Evolutionary conservation across 2,113 vertebrate genomes (phyloP), one percentile per base, ranked within the genome.

Genomic region (Leptocoma aspasia): DNA sequence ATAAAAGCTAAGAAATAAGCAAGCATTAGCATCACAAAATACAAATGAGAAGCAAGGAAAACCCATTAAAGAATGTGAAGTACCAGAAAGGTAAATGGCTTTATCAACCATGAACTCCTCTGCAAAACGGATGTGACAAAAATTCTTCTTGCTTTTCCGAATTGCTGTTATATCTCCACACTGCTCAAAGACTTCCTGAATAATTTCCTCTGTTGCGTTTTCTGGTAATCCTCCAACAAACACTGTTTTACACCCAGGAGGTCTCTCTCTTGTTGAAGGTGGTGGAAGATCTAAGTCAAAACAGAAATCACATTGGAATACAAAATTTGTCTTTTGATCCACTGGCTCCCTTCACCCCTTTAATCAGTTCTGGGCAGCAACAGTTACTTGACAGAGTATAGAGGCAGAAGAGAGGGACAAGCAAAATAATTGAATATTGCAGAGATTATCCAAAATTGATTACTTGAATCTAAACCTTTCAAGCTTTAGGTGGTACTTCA

Each of bases 81-180:
- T 98, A 99, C 99, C 99, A 95, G 99, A 99, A 93, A 99, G 98
- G 96, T 99, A 99, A 97, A 99, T 98, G 95, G 99, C 98, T 97
- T 99, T 99, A 97, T 99, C 99, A 96, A 99, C 98, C 98, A 99
- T 99, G 98, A 98, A 99, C 95, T 99, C 98, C 93, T 99, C 98
- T 47, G 98, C 97, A 96, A 98, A 99, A 94, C 99, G 99, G 94
- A 99, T 99, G 97, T 99, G 99, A 96, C 98, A 99, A 95, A 99
- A 99, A 97, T 99, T 99, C 98, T 99, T 99, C 98, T 99, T 99
- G 98, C 99, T 99, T 96, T 99, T 99, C 83, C 99, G 98, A 95
- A 99, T 98, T 13, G 99, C 99, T 52, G 98, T 98, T 82, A 99
- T 99, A 94, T 99, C 98, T 57, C 99, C 99, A 24, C 99, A 99